Conservation (phyloP, 2,113 vertebrate species). For the Collichthys lucidus region DNA sequence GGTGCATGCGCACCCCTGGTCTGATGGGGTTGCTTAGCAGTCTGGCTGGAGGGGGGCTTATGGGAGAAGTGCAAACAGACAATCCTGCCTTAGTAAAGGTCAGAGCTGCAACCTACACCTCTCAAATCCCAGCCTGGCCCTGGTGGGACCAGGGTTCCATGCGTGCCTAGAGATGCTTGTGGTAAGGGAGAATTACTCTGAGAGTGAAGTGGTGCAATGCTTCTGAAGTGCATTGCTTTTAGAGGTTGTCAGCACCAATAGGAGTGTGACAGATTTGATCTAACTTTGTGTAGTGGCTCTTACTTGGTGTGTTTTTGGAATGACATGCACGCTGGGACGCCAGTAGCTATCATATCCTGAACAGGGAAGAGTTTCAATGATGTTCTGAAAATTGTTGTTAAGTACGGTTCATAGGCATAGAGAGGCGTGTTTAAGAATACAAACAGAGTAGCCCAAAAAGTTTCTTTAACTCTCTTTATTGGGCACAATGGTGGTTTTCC, state of each 20-base stretch:
- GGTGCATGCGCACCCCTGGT: slow-evolving; percentile 76
- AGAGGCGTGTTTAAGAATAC: slow-evolving; percentile 51
- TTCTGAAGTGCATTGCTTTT: slow-evolving; percentile 59
- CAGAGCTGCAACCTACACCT: slow-evolving; percentile 82
- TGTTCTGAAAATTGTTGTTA: slow-evolving; percentile 48
- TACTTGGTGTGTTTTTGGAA: slow-evolving; percentile 52
- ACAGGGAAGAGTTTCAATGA: slow-evolving; percentile 30
- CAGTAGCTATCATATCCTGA: slow-evolving; percentile 37
- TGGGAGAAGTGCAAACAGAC: slow-evolving; percentile 83
- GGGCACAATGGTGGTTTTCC: slow-evolving; percentile 63
- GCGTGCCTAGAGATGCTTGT: slow-evolving; percentile 74
- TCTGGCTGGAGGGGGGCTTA: slow-evolving; percentile 75
- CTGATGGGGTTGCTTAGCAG: slow-evolving; percentile 83
- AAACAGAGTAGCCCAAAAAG: slow-evolving; percentile 55
- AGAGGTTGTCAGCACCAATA: slow-evolving; percentile 74
- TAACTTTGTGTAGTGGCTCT: slow-evolving; percentile 67
- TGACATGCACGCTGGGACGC: slow-evolving; percentile 38
- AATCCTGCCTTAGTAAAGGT: slow-evolving; percentile 83
- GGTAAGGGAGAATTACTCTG: slow-evolving; percentile 64
- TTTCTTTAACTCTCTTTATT: slow-evolving; percentile 66
- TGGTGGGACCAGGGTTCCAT: slow-evolving; percentile 71
- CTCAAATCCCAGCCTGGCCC: slow-evolving; percentile 75
- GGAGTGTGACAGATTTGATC: slow-evolving; percentile 65
- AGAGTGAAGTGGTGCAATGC: slow-evolving; percentile 43
- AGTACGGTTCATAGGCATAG: slow-evolving; percentile 35